Base-by-base conservation (phyloP, 2,113 vertebrate genomes). In the Nothobranchius kuhntae region DNA sequence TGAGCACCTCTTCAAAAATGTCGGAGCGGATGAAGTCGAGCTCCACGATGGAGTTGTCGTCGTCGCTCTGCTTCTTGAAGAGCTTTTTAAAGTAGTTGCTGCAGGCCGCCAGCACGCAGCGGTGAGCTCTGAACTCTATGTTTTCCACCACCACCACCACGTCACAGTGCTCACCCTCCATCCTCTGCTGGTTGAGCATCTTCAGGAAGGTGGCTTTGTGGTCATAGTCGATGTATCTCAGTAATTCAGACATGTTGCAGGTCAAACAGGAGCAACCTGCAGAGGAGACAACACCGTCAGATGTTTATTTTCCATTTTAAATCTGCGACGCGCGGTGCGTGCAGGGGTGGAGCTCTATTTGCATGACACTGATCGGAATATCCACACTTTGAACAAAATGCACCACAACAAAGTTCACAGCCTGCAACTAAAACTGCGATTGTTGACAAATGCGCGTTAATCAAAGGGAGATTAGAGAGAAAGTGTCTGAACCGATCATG, bases 11-110 rank as follows among this genome's bases (percentile, higher is more conserved):
- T 53, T 97, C 96, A 64, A 97, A 98, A 85, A 97, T 97, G 56
- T 98, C 96, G 0, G 96, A 97, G 69, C 96, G 95, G 77, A 98
- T 94, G 82, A 98, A 98, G 91, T 98, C 96, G 80, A 98, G 90
- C 92, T 98, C 96, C 77, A 98, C 96, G 35, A 98, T 96, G 36
- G 96, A 98, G 61, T 96, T 97, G 73, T 96, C 96, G 80, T 97
- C 96, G 0, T 97, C 96, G 73, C 94, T 96, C 53, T 98, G 94
- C 71, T 98, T 98, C 88, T 98, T 98, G 72, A 98, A 98, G 68
- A 98, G 95, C 91, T 98, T 98, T 69, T 98, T 97, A 86, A 98
- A 98, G 89, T 98, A 98, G 82, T 95, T 97, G 89, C 96, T 98
- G 86, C 96, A 98, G 62, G 96, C 96, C 0, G 96, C 96, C 47